Base-by-base conservation (phyloP, 2,797 vertebrate genomes). In the Rhinella marina region DNA sequence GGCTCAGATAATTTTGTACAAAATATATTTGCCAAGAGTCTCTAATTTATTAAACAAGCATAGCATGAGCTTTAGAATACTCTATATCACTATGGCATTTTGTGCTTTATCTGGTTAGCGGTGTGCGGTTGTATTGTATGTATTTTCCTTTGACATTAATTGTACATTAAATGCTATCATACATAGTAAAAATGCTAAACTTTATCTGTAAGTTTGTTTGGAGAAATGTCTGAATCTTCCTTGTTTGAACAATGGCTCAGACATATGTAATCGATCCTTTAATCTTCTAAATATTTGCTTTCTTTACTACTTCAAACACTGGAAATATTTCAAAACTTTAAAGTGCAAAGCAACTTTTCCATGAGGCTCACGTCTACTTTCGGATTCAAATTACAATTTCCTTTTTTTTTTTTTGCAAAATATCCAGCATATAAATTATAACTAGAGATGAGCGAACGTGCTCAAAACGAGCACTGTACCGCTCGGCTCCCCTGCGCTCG, bases 261-360 rank as follows among this genome's bases (percentile, higher is more conserved):
- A 9, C 21, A 62, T 77, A 85, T 50, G 32, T 85, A 77, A 77
- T 85, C 64, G 72, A 77, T 64, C 41, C 72, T 52, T 64, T 64
- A 64, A 61, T 84, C 52, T 19, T n/a, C 56, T 41, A 84, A 72
- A 84, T 61, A 84, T 84, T 84, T 76, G 29, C 50, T 75, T 75
- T 76, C 41, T 70, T 84, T 52, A 82, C 52, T 66, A 25, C 41
- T 6, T 82, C 48, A 81, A 48, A 64, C 27, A 16, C 8, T 29
- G 29, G 56, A 19, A 81, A 64, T 81, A 81, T 81, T 62, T 64
- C 19, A 81, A 23, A 81, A 81, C 27, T 64, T n/a, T 66, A 48
- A 62, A 81, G 12, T n/a, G 25, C 27, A 57, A 78, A 78, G 23
- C 27, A 12, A 25, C 13, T 59, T 80, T 80, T 61, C 2, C 16